Evolutionary conservation across 2,797 vertebrate genomes (phyloP).

Genomic region (Tenualosa thibaudeaui): DNA sequence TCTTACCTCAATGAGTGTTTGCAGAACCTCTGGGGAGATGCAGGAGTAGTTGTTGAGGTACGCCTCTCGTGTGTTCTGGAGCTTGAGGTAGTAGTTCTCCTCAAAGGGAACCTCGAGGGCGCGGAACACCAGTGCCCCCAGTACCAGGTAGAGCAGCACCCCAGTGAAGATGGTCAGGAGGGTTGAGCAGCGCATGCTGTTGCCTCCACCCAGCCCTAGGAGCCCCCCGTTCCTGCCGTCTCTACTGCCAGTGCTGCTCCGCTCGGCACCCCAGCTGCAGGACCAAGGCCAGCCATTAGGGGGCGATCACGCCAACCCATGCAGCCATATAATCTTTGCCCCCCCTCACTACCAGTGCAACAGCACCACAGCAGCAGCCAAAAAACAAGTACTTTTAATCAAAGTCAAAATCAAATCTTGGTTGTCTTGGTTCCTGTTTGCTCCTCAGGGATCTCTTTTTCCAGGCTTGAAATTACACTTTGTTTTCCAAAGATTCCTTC

Average conservation of each 20-base stretch:
- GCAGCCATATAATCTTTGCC: too few relatives aligned
- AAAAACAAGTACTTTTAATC: not conserved
- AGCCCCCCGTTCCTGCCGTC: conserved; percentile 45
- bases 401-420: conserved; percentile 4
- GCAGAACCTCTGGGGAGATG: conserved; percentile 70
- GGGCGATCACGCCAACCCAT: not conserved
- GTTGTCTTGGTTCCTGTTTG: not conserved
- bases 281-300: conserved; percentile 30
- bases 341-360: not conserved
- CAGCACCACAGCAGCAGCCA: not conserved
- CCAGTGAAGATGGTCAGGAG: conserved; percentile 76
- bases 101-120: conserved; percentile 80
- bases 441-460: not conserved
- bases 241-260: conserved; percentile 45
- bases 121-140: conserved; percentile 85
- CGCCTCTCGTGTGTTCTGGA: conserved; percentile 60
- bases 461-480: not conserved
- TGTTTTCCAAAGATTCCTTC: not conserved
- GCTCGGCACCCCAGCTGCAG: conserved; percentile 60
- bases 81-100: conserved; percentile 61
- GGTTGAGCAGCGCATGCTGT: conserved; percentile 83
- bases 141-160: conserved; percentile 85
- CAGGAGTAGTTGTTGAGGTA: conserved; percentile 81
- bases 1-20: conserved; percentile 77
- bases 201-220: conserved; percentile 54